Percentiles rank a stretch among this genome's conserved stretches.
Evolutionary conservation across 2,888 invertebrate species (phyloP).

Genomic region (Muscina levida): DNA sequence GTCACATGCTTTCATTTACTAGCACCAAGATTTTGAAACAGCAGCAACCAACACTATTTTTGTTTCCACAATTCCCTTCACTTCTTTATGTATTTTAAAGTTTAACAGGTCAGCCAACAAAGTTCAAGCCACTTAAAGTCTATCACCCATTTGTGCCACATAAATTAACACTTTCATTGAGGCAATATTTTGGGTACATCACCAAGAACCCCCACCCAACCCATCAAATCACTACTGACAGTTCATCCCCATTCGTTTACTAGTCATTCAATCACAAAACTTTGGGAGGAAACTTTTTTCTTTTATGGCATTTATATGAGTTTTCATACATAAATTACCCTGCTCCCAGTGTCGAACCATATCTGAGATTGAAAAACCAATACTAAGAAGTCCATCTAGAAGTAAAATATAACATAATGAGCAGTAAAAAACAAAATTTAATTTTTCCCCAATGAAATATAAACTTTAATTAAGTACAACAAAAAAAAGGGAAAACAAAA

Average conservation of each 20-base stretch:
- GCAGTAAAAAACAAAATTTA: conserved; percentile 35
- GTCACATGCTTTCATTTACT: no score
- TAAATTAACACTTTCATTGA: conserved; percentile 15
- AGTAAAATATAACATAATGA: conserved; percentile 5
- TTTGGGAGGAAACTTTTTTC: neutral
- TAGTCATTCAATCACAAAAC: neutral
- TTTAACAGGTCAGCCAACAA: conserved; percentile 12
- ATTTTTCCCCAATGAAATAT: conserved; percentile 15
- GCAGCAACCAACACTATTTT: neutral
- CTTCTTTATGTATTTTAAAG: neutral
- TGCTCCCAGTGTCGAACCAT: no score
- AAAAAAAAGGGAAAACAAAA: neutral
- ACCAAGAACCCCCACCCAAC: neutral
- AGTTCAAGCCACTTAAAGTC: conserved; percentile 33
- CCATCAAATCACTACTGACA: conserved; percentile 12
- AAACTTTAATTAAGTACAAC: neutral
- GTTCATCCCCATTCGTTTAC: neutral
- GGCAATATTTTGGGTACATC: neutral
- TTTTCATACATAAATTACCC: conserved; percentile 5
- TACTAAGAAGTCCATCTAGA: neutral
- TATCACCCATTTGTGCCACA: conserved; percentile 5
- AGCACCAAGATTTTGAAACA: no score
- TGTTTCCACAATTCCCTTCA: no score
- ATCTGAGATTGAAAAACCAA: no score
- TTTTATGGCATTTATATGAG: conserved; percentile 28